Base-by-base conservation (phyloP, 1,140 invertebrate species). In the Whitmania pigra region DNA sequence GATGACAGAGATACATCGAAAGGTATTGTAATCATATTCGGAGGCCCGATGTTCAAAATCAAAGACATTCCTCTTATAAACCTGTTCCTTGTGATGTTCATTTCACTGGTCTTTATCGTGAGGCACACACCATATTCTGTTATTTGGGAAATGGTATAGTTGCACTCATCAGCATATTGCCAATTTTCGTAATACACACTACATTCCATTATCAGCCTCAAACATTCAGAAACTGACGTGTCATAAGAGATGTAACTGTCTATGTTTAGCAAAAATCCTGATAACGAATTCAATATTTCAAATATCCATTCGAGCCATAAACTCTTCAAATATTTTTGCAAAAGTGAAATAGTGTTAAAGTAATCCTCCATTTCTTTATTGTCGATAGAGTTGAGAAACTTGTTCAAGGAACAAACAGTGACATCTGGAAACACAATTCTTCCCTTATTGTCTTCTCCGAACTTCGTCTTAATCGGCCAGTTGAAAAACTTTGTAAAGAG, bases 401-500 rank as follows among this genome's bases (percentile, higher is more conserved):
- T 25, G 18, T 68, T 36, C 27, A 68, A 40, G 11, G 29, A 36
- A 40, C 67, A 68, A 36, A 68, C 31, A 25, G 67, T 68, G 5
- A 68, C 67, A n/a, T 68, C 67, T 29, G 67, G 67, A 17, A 68
- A 68, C 0, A 36, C 31, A 17, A 40, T 29, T 68, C 27, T 20
- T 17, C 67, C 67, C 43, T 49, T 49, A 15, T 25, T 68, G 67
- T 53, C 53, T 53, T 70, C 69, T 25, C 43, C 31, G 29, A 53
- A 70, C 31, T 49, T 53, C 11, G 69, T 53, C 13, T 4, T 49
- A 18, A 70, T 49, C 13, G 69, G 69, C 29, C 43, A 70, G 69
- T 25, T 53, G 57, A 15, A 63, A 31, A 25, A 63, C 57, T 31
- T 63, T 63, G 57, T 63, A 25, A 70, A 70, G 69, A 49, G 49